Evolutionary conservation across 1,140 invertebrate genomes (phyloP).

Genomic region (Tenebrio molitor): DNA sequence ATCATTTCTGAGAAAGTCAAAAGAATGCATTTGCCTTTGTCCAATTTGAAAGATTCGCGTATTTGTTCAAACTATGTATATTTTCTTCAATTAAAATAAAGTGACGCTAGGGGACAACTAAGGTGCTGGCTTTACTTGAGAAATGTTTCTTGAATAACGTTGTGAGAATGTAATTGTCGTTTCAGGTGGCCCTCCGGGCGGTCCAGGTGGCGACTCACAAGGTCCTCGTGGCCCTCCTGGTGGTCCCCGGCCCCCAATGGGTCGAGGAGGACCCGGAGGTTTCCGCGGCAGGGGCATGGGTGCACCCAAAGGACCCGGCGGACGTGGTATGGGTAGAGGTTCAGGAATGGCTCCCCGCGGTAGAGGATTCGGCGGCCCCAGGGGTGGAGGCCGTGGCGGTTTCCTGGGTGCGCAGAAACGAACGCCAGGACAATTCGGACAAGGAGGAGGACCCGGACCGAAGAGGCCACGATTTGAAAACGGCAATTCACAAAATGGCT

Average conservation of each 20-base stretch:
- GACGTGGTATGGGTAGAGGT: conserved; percentile 39
- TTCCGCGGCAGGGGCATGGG: conserved; percentile 43
- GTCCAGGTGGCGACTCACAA: conserved; percentile 44
- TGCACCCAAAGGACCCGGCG: conserved; percentile 36
- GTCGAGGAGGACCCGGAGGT: conserved; percentile 53
- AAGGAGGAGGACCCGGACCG: conserved; percentile 47
- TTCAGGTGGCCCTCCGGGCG: conserved; percentile 46
- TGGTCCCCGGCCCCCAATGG: conserved; percentile 49
- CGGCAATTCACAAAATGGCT: conserved; percentile 53
- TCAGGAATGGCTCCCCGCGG: conserved; percentile 34
- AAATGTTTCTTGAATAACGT: too few relatives aligned
- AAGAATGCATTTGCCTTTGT: too few relatives aligned
- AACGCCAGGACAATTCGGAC: conserved; percentile 48
- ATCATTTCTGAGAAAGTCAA: too few relatives aligned
- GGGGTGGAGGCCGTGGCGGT: conserved; percentile 49
- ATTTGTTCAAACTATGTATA: too few relatives aligned
- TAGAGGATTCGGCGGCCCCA: conserved; percentile 44
- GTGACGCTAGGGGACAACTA: too few relatives aligned
- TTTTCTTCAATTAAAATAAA: too few relatives aligned
- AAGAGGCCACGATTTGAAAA: conserved; percentile 57
- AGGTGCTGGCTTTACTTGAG: too few relatives aligned
- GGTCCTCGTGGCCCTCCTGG: conserved; percentile 43
- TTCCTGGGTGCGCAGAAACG: conserved; percentile 43
- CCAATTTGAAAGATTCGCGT: too few relatives aligned
- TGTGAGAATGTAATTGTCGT: neutral